phyloP scores from a whole-genome alignment of 2,113 vertebrate genomes.

The Microtus ochrogaster region DNA sequence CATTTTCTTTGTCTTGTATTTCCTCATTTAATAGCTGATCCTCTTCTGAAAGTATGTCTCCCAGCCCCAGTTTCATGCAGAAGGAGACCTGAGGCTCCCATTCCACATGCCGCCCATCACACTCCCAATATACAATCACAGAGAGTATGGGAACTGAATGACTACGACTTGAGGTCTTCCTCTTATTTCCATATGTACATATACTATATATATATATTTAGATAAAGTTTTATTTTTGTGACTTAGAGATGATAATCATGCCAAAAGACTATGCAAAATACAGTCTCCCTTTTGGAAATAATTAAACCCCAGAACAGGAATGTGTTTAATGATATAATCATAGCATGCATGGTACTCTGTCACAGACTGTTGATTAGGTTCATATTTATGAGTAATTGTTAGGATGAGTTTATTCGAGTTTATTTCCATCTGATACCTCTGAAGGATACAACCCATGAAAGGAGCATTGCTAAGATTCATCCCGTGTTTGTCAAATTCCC shows the following conservation, averaged over 20 bases:
- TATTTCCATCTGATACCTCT: background rate
- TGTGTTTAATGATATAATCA: slow-evolving; percentile 5
- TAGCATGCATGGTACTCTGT: background rate
- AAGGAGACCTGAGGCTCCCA: background rate
- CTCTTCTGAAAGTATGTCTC: background rate
- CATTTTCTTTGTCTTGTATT: background rate
- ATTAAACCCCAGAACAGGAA: background rate
- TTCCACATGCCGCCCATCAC: background rate
- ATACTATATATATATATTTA: background rate
- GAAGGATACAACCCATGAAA: background rate
- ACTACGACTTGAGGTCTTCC: background rate
- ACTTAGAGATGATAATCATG: slow-evolving; percentile 35
- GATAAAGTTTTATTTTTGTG: slow-evolving; percentile 6
- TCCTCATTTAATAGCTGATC: background rate
- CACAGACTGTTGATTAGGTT: background rate
- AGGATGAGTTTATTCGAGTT: background rate
- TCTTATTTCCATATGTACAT: background rate
- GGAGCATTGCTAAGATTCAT: background rate
- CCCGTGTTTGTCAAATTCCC: slow-evolving; percentile 4
- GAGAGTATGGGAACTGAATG: background rate
- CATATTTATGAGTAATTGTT: background rate
- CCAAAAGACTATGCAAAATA: slow-evolving; percentile 1
- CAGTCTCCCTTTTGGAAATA: slow-evolving; percentile 13
- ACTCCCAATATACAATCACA: background rate
- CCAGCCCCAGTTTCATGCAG: background rate